Evolutionary conservation across 2,888 invertebrate genomes (phyloP), one percentile per base, ranked within the genome.

Genomic region (Meiosimyza decipiens): DNA sequence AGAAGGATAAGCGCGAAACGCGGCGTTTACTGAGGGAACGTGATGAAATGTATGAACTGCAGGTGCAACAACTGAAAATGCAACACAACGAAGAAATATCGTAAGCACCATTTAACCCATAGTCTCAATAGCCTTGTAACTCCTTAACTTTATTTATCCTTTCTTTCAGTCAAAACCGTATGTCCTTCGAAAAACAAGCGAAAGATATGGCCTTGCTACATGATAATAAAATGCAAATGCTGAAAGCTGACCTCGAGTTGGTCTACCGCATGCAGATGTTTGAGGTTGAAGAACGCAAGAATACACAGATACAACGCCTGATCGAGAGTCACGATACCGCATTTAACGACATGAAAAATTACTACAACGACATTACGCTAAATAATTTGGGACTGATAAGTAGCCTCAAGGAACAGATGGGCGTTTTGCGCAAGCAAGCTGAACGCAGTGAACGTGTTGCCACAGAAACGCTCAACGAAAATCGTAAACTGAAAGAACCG

Each of bases 311-410:
- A 6, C 91, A 92, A 12, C 92, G 92, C 54, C 87, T 98, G 74
- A 94, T 95, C 76, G 89, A 90, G 51, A 92, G 93, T 81, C 97
- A 98, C 82, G 95, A 96, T 76, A 91, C 91, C 79, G 93, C 95
- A 0, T 95, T 96, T 84, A 90, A 91, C 59, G 95, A 97, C 84
- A 92, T 98, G 88, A 97, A 97, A 85, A 95, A 94, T 86, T 98
- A 97, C 87, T 98, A 97, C 83, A 97, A 97, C 82, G 96, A 97
- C 81, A 97, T 98, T 69, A 96, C 96, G 0, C 88, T 96, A 15
- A 97, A 97, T 85, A 98, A 98, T 87, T 89, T 98, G 77, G 95
- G 96, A 0, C 88, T 98, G 3, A 97, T 98, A 73, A 94, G 94
- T 83, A 94, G 94, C 78, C 88, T 98, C 51, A 98, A 97, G 89